Evolutionary conservation across 2,797 vertebrate genomes (phyloP).

Genomic region (Sebastes taczanowskii): DNA sequence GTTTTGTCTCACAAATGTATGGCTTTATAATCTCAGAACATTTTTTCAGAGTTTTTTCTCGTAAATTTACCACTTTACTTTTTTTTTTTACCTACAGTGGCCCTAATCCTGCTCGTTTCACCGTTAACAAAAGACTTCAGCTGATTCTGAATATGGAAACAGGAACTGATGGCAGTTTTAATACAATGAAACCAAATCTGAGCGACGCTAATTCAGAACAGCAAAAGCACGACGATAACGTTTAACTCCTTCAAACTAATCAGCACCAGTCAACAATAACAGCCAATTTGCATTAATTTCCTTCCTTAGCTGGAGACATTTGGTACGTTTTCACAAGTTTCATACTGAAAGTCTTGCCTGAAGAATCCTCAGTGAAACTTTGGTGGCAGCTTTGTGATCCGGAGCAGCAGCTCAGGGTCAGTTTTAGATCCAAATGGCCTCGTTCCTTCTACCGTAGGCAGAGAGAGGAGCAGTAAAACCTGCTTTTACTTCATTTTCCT

Average conservation of each 20-base stretch:
- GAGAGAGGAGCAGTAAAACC: background rate
- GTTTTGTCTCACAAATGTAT: no score
- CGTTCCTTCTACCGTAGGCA: background rate
- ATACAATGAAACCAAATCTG: conserved; percentile 18
- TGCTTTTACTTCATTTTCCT: conserved; percentile 25
- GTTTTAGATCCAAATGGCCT: conserved; percentile 31
- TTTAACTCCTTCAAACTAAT: conserved; percentile 28
- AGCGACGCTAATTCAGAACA: background rate
- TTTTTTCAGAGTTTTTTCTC: no score
- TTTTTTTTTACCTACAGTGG: no score
- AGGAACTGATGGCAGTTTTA: conserved; percentile 7
- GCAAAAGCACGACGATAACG: background rate
- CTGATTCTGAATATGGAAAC: conserved; percentile 28
- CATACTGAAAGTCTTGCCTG: background rate
- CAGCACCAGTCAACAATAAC: conserved; percentile 23
- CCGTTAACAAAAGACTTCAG: conserved; percentile 11
- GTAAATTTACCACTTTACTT: no score
- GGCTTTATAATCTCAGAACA: no score
- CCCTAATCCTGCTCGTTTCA: background rate
- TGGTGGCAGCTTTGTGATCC: conserved; percentile 15
- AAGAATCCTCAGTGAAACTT: conserved; percentile 5
- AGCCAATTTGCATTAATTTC: conserved; percentile 9
- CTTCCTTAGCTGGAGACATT: background rate
- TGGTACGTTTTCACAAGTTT: background rate
- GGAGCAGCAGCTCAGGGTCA: background rate